Conservation (phyloP, 2,888 invertebrate species). For the Netelia virgata region DNA sequence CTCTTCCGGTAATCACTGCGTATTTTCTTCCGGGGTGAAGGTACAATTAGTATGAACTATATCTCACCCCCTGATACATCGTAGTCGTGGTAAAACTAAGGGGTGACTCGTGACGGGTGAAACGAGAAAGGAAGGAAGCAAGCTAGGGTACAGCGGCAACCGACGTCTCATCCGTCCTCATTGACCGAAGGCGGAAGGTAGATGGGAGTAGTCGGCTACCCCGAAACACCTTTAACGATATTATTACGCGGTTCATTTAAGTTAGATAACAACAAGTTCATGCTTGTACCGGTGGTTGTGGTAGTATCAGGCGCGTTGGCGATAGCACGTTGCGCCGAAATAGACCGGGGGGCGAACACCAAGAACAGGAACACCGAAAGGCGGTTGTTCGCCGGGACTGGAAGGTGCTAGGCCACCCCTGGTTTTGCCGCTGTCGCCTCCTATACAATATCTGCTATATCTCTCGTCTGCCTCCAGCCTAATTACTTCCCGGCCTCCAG, state of each 20-base stretch:
- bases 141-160: slow-evolving; percentile 32
- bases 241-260: slow-evolving; percentile 84
- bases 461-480: slow-evolving; percentile 80
- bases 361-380: slow-evolving; percentile 60
- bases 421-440: slow-evolving; percentile 37
- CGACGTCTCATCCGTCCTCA: slow-evolving; percentile 70
- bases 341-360: slow-evolving; percentile 38
- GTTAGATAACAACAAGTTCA: slow-evolving; percentile 83
- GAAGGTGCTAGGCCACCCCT: slow-evolving; percentile 72
- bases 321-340: slow-evolving; percentile 42
- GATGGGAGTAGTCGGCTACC: slow-evolving; percentile 56
- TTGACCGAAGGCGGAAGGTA: slow-evolving; percentile 71
- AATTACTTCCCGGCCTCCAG: slow-evolving; percentile 82
- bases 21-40: not conserved
- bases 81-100: slow-evolving; percentile 33
- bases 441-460: slow-evolving; percentile 81
- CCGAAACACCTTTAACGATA: slow-evolving; percentile 81
- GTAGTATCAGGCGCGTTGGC: slow-evolving; percentile 23
- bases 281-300: slow-evolving; percentile 53
- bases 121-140: slow-evolving; percentile 37
- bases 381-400: slow-evolving; percentile 61
- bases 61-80: slow-evolving; percentile 15
- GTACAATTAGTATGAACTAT: not conserved
- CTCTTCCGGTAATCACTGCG: not conserved
- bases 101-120: slow-evolving; percentile 51